phyloP scores from a whole-genome alignment of 2,888 invertebrate genomes.

The Anthophora plumipes region DNA sequence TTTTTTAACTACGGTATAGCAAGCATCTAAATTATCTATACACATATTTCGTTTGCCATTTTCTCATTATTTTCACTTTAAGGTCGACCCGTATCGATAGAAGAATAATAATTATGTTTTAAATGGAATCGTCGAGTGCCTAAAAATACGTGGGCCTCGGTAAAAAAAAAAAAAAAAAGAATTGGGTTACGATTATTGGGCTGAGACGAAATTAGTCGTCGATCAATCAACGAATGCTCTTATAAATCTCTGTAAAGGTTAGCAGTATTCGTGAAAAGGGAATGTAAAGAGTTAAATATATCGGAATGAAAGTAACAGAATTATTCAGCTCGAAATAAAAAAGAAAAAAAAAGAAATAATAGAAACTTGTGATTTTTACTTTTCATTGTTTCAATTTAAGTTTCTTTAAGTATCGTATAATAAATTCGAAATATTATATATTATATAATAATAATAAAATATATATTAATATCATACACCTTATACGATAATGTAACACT shows the following conservation, averaged over 20 bases:
- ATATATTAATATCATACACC: background rate
- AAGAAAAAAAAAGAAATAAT: too few species aligned
- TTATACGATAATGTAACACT: too few species aligned
- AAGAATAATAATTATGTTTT: conserved; percentile 18
- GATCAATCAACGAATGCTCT: conserved; percentile 47
- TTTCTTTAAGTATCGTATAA: background rate
- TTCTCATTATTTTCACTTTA: background rate
- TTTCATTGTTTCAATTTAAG: too few species aligned
- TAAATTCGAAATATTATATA: background rate
- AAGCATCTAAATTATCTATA: background rate
- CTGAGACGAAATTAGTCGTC: conserved; percentile 47
- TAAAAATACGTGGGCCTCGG: conserved; percentile 36
- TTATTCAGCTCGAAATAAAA: background rate
- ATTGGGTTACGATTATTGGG: conserved; percentile 57
- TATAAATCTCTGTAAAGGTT: conserved; percentile 19
- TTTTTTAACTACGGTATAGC: background rate
- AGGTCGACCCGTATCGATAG: background rate
- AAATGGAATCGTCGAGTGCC: conserved; percentile 13
- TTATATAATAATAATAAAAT: background rate
- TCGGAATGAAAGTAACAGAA: background rate
- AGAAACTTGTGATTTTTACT: too few species aligned
- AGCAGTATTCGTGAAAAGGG: background rate
- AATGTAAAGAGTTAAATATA: conserved; percentile 12
- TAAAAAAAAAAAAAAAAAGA: conserved; percentile 36
- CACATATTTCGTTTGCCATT: background rate